Base-by-base conservation (phyloP, 2,888 invertebrate genomes). In the Camptogramma bilineatum region DNA sequence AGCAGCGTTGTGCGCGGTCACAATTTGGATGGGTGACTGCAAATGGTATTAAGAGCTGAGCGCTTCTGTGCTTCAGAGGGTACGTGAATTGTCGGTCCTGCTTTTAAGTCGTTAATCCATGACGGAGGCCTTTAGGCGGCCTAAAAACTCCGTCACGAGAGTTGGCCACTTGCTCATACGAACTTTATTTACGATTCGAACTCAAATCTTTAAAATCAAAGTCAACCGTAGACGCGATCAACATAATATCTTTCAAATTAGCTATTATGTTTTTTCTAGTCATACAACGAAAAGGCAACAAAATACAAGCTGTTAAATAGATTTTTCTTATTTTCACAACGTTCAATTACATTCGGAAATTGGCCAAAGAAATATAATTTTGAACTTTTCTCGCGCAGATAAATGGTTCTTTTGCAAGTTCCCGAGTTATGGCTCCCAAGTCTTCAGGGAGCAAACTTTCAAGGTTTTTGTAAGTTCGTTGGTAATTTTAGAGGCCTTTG, bases 371-470 rank as follows among this genome's bases (percentile, higher is more conserved):
- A 81, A 81, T 76, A 77, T 81, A 81, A 82, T 80, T 81, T 78
- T 73, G 73, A 76, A 69, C 78, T 79, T 82, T 82, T 80, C 74
- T 71, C 69, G 65, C 66, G 70, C 69, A 70, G 76, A 80, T 79
- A 77, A 80, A 82, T 82, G 79, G 80, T 76, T 78, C 80, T 81
- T 79, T 78, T 72, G 68, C 69, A 76, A 82, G 74, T 82, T 80
- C 52, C 24, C 70, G 77, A 81, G 78, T 81, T 80, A 77, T 73
- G 73, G 75, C 70, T 69, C 17, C 66, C 67, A 71, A n/a, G 65
- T 64, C 75, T 68, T 69, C 71, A 68, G 73, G 72, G 73, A 68
- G 71, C 68, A 61, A 74, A 79, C 73, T 81, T 79, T 70, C 72
- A 76, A 80, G 75, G 76, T 63, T 64, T 62, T 64, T 55, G 48